These are phyloP conservation scores for Chymomyza costata DNA, from an alignment of 1,140 invertebrate species.

Conservation along the genomic window DNA sequence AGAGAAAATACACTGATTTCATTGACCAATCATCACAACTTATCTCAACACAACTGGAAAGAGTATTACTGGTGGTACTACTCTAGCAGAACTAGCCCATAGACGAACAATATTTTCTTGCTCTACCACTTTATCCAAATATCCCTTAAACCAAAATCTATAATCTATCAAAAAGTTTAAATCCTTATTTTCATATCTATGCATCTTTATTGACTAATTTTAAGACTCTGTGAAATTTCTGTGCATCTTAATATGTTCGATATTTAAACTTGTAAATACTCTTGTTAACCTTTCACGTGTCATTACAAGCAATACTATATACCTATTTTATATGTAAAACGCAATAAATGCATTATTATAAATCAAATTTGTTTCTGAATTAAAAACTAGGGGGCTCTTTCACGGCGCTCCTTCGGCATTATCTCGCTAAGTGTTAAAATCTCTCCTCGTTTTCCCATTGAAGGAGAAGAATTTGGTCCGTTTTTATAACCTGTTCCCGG, in stretches of 20 bases:
- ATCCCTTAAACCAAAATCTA: constrained; percentile 24
- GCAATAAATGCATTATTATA: constrained; percentile 67
- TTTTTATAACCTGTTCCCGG: too few relatives aligned
- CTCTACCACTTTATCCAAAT: constrained; percentile 4
- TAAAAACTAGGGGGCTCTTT: too few relatives aligned
- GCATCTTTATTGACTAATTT: constrained; percentile 7
- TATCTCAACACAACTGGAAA: constrained; percentile 20
- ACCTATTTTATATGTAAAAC: constrained; percentile 45
- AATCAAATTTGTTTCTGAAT: constrained; percentile 13
- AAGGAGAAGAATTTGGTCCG: too few relatives aligned
- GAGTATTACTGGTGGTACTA: too few relatives aligned
- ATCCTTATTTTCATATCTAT: constrained; percentile 13
- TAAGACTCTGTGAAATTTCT: constrained; percentile 29
- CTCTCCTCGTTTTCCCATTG: too few relatives aligned
- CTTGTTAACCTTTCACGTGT: constrained; percentile 31
- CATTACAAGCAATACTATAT: constrained; percentile 25
- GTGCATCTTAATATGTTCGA: constrained; percentile 9
- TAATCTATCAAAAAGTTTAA: constrained; percentile 2
- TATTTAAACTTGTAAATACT: constrained; percentile 7
- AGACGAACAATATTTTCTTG: too few relatives aligned
- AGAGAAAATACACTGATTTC: constrained; percentile 52
- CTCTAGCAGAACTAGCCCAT: constrained; percentile 11
- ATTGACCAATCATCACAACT: constrained; percentile 51
- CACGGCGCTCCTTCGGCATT: too few relatives aligned
- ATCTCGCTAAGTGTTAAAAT: too few relatives aligned